Conservation (phyloP, 2,888 invertebrate species). For the Diadegma fenestrale region DNA sequence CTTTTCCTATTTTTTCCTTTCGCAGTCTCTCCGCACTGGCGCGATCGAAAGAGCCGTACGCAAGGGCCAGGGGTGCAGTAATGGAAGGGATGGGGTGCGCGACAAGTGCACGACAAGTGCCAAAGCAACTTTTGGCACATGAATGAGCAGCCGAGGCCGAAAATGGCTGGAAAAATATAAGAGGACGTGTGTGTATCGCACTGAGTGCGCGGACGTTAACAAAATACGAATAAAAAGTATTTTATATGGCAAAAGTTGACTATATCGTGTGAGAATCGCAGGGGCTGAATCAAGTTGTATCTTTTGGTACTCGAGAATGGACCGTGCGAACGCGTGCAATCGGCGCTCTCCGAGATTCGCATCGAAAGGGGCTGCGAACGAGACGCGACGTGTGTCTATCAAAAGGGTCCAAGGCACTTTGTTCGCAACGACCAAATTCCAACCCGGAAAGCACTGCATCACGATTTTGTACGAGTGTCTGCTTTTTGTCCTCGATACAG, state of each 20-base stretch:
- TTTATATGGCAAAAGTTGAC: not conserved
- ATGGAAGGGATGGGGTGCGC: slow-evolving; percentile 70
- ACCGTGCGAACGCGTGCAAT: slow-evolving; percentile 67
- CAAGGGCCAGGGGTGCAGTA: slow-evolving; percentile 70
- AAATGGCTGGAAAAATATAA: slow-evolving; percentile 44
- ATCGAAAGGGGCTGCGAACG: slow-evolving; percentile 23
- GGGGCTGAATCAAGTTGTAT: slow-evolving; percentile 24
- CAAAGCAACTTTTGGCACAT: slow-evolving; percentile 33
- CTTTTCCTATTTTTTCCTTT: slow-evolving; percentile 29
- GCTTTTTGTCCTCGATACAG: not conserved
- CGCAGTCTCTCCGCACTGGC: slow-evolving; percentile 2
- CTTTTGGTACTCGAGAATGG: slow-evolving; percentile 53
- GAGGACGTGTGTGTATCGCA: not conserved
- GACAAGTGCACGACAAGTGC: slow-evolving; percentile 73
- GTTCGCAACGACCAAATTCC: slow-evolving; percentile 19
- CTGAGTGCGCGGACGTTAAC: slow-evolving; percentile 27
- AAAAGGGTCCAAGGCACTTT: not conserved
- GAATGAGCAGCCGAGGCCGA: slow-evolving; percentile 31
- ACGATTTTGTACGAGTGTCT: not conserved
- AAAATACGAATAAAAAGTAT: slow-evolving; percentile 46
- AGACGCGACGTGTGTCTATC: not conserved
- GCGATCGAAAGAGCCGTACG: too few relatives aligned
- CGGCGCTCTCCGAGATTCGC: slow-evolving; percentile 55
- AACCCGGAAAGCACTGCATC: slow-evolving; percentile 47
- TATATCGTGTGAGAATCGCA: slow-evolving; percentile 42